Evolutionary conservation across 1,140 invertebrate species (phyloP).

Genomic region (Mercenaria mercenaria): DNA sequence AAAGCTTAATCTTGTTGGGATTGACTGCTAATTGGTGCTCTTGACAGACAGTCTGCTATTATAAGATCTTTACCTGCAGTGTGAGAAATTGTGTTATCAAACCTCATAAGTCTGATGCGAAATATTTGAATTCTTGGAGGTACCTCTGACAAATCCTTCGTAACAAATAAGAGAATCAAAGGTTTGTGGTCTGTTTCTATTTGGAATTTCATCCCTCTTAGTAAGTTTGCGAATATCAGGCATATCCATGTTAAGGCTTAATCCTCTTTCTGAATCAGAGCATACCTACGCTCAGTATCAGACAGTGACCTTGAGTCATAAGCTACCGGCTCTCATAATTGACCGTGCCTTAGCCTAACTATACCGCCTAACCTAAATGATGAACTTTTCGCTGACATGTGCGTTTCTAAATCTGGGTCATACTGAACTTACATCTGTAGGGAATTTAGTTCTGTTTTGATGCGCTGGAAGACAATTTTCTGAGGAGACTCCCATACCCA

Average conservation of each 20-base stretch:
- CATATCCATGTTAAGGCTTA: not conserved
- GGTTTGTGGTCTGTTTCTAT: not conserved
- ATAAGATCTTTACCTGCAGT: not conserved
- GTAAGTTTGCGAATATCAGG: not conserved
- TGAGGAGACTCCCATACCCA: no score
- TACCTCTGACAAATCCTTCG: not conserved
- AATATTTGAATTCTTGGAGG: constrained; percentile 16
- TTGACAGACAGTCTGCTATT: not conserved
- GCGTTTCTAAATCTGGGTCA: not conserved
- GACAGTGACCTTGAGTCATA: not conserved
- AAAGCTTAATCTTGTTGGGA: not conserved
- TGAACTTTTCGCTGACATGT: not conserved
- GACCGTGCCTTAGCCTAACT: not conserved
- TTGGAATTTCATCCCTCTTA: not conserved
- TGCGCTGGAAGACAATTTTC: no score
- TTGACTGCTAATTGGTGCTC: not conserved
- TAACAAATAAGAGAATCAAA: not conserved
- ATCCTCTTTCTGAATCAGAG: no score
- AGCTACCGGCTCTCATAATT: not conserved
- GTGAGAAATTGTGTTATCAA: no score
- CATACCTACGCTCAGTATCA: no score
- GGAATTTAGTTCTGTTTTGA: no score
- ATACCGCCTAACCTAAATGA: not conserved
- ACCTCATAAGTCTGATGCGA: not conserved
- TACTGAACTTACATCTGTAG: no score